Evolutionary conservation across 2,113 vertebrate species (phyloP), one percentile per base, ranked within the genome.

Genomic region (Perccottus glenii): DNA sequence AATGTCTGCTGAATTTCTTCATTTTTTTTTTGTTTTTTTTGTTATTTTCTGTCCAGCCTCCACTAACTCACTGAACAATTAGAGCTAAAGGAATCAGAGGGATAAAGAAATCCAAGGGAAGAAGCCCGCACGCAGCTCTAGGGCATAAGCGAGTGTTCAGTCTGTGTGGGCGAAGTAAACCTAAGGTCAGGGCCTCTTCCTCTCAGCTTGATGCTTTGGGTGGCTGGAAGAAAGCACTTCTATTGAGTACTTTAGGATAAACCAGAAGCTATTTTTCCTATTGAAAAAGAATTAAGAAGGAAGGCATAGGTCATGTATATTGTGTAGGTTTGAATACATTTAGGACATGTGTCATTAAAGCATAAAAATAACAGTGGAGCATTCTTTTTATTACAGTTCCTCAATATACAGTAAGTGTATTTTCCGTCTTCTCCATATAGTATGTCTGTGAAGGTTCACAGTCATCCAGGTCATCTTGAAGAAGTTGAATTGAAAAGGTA

Each of bases 121-220:
- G 71, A 81, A 35, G 67, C 57, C 16, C 11, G 4, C 58, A 60
- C 11, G 4, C 58, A 60, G 49, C 75, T 82, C 62, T 60, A 51
- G 58, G 61, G 72, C 73, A 78, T 58, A 73, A 33, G 27, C 57
- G 42, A 45, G 32, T 53, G 71, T 77, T 50, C 55, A 40, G 67
- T 59, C 42, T 55, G 73, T 42, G 81, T 72, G 61, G 77, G 65
- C 66, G 65, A 66, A 57, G 64, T 65, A 70, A 87, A 86, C 77
- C 67, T 73, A 19, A 59, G 84, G 73, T 85, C 82, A 85, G 63
- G 70, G 82, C 64, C 83, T 68, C 48, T 71, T 79, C 62, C 40
- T 76, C 66, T 68, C 72, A 61, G 67, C 62, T 69, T 68, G 48
- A 70, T 80, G 76, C 67, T 60, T 63, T 64, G 64, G 72, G 71